A percentile compares a stretch with the other conserved stretches of the same genome.
Evolutionary conservation across 30 jellyfish, hydroid and myxozoan genomes (phyloP).

Genomic region (Hydra vulgaris): DNA sequence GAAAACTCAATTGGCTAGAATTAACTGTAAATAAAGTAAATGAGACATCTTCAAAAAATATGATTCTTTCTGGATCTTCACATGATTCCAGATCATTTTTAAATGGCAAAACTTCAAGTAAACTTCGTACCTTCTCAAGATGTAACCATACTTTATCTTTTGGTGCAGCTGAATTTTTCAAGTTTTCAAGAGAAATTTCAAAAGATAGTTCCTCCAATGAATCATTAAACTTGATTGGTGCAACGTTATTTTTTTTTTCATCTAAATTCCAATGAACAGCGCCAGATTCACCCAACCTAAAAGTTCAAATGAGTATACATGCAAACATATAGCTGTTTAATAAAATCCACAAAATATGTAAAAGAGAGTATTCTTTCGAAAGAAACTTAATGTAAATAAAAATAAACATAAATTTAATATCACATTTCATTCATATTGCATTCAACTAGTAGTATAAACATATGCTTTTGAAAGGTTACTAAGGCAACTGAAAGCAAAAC

Average conservation of each 20-base stretch:
- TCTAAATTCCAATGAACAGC: slow-evolving; percentile 43
- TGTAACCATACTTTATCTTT: slow-evolving; percentile 36
- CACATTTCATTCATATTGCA: too few relatives aligned
- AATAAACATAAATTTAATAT: too few relatives aligned
- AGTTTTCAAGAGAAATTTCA: not conserved
- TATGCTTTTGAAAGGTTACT: too few relatives aligned
- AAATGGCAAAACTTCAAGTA: slow-evolving; percentile 1
- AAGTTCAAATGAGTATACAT: not conserved
- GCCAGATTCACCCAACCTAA: slow-evolving; percentile 53
- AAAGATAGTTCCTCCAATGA: not conserved
- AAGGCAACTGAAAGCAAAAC: too few relatives aligned
- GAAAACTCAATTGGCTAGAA: slow-evolving; percentile 21
- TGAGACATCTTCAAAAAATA: slow-evolving; percentile 57
- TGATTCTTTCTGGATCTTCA: slow-evolving; percentile 83
- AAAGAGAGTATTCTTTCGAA: too few relatives aligned
- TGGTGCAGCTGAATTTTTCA: not conserved
- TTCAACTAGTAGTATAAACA: too few relatives aligned
- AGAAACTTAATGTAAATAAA: too few relatives aligned
- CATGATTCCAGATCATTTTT: slow-evolving; percentile 30
- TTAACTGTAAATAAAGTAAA: slow-evolving; percentile 37
- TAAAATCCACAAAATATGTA: too few relatives aligned
- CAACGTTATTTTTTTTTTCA: not conserved
- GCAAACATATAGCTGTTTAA: too few relatives aligned
- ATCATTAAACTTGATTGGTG: not conserved
- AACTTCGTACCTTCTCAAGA: slow-evolving; percentile 23